phyloP scores from a whole-genome alignment of 2,113 vertebrate genomes.

The Trogon surrucura region DNA sequence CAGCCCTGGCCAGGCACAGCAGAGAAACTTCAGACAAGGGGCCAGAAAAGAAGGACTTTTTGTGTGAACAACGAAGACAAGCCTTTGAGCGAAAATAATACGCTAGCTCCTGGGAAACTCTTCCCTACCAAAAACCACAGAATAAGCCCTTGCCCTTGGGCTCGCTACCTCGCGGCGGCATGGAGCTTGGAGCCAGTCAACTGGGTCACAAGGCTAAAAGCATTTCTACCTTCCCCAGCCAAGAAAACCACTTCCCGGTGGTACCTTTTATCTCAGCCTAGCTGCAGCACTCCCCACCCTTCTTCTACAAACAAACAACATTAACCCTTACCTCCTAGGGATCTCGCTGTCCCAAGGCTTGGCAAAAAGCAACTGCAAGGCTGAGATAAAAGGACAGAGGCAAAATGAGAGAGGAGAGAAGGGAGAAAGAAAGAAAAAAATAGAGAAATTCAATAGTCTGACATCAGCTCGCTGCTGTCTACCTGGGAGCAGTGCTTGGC shows the following conservation, averaged over 20 bases:
- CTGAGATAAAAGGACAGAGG: neutral
- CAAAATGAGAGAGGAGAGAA: neutral
- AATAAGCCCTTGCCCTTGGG: conserved; percentile 9
- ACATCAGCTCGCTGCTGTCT: neutral
- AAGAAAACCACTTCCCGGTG: conserved; percentile 69
- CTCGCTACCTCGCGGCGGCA: neutral
- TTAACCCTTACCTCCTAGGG: conserved; percentile 55
- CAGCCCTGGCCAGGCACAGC: neutral
- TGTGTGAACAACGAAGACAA: neutral
- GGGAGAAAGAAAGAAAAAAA: neutral
- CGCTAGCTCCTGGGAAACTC: conserved; percentile 21
- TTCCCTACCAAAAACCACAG: neutral
- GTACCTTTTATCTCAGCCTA: conserved; percentile 59
- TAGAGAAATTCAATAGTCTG: neutral
- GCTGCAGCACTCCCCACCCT: conserved; percentile 63
- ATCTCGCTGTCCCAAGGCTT: neutral
- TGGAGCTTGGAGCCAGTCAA: conserved; percentile 50
- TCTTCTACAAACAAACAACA: conserved; percentile 60
- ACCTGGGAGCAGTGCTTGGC: neutral
- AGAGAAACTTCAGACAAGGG: neutral
- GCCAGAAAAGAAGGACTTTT: neutral
- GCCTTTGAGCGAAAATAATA: conserved; percentile 14
- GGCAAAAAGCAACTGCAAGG: neutral
- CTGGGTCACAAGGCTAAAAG: conserved; percentile 62
- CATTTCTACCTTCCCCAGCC: conserved; percentile 60